Evolutionary conservation across 2,888 invertebrate species (phyloP).

Genomic region (Geophilus truncorum): DNA sequence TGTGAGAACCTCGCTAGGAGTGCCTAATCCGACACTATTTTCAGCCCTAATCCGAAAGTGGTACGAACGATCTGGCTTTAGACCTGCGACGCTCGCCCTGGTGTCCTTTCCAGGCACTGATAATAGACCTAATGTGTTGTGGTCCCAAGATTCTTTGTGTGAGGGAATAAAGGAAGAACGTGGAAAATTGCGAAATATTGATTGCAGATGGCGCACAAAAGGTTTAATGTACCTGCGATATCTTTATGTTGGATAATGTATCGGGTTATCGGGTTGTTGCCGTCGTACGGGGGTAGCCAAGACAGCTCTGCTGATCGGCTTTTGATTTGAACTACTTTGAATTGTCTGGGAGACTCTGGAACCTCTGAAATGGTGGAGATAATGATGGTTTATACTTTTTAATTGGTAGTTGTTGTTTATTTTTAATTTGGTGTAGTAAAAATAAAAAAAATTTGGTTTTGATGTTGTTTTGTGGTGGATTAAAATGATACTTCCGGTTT

Average conservation of each 20-base stretch:
- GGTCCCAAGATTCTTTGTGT: slow-evolving; percentile 28
- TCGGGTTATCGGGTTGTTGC: slow-evolving; percentile 81
- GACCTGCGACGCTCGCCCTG: slow-evolving; percentile 53
- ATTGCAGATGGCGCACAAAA: no score
- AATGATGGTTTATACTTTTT: no score
- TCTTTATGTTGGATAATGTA: slow-evolving; percentile 74
- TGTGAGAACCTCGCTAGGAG: slow-evolving; percentile 66
- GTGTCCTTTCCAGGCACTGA: slow-evolving; percentile 26
- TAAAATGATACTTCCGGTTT: no score
- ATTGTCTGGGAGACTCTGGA: slow-evolving; percentile 67
- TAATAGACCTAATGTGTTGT: not conserved
- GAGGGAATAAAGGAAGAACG: no score
- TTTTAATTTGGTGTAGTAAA: no score
- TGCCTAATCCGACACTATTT: slow-evolving; percentile 58
- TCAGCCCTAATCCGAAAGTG: slow-evolving; percentile 88
- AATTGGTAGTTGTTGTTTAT: no score
- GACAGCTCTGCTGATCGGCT: slow-evolving; percentile 84
- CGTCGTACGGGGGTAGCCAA: slow-evolving; percentile 88
- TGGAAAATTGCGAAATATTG: no score
- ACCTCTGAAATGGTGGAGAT: not conserved
- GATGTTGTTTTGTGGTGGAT: no score
- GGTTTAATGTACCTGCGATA: slow-evolving; percentile 36
- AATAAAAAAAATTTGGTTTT: no score
- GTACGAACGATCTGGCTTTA: slow-evolving; percentile 85
- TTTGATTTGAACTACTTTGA: slow-evolving; percentile 83